These are phyloP conservation scores for Aelia acuminata DNA, from an alignment of 2,888 invertebrate species.

Conservation along the genomic window DNA sequence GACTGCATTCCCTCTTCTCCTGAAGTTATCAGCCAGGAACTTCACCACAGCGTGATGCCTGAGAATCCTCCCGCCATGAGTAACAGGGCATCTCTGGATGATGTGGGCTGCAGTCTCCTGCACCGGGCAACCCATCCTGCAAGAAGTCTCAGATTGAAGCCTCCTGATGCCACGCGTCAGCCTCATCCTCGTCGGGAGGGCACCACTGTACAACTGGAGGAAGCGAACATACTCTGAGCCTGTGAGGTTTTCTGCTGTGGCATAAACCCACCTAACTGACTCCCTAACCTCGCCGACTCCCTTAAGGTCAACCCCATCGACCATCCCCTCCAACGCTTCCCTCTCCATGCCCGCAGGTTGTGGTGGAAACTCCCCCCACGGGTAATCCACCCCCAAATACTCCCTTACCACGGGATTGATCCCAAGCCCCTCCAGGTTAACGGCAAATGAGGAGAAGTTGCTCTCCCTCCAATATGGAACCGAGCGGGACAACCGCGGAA, in stretches of 20 bases:
- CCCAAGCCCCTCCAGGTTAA: too few species aligned
- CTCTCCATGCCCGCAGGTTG: too few species aligned
- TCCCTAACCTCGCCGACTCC: background rate
- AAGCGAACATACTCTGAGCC: slow-evolving; percentile 22
- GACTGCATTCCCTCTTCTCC: too few species aligned
- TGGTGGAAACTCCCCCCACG: too few species aligned
- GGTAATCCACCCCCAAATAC: too few species aligned
- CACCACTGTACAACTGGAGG: slow-evolving; percentile 62
- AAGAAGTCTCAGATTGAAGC: slow-evolving; percentile 60
- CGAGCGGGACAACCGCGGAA: too few species aligned
- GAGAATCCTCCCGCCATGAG: slow-evolving; percentile 68
- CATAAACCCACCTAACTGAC: slow-evolving; percentile 67
- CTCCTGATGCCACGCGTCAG: slow-evolving; percentile 66
- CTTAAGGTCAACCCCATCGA: background rate
- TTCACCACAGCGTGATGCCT: slow-evolving; percentile 66
- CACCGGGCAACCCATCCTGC: slow-evolving; percentile 67
- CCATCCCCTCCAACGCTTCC: too few species aligned
- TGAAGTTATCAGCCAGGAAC: background rate
- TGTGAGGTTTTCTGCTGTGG: slow-evolving; percentile 66
- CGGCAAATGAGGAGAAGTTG: too few species aligned
- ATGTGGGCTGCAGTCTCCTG: slow-evolving; percentile 68
- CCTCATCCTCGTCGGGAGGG: slow-evolving; percentile 67
- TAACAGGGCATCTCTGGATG: slow-evolving; percentile 68
- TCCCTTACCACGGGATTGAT: too few species aligned
- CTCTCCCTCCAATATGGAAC: too few species aligned